Conservation (phyloP, 1,140 invertebrate species). For the Drosophila miranda region DNA sequence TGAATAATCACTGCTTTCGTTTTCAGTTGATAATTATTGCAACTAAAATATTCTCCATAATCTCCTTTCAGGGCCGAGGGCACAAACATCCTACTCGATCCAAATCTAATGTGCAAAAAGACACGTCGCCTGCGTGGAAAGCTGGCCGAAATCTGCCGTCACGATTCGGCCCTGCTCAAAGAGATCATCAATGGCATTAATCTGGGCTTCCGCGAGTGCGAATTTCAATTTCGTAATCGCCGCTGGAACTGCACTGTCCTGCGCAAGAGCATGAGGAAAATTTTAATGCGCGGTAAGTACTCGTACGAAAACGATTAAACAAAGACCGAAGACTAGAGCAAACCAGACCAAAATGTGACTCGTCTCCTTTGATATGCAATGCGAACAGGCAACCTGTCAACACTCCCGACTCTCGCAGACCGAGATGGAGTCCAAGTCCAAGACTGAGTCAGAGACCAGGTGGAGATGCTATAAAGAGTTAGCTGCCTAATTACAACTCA, state of each 20-base stretch:
- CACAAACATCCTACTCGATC: conserved; percentile 93
- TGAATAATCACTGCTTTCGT: neutral
- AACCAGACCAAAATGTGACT: conserved; percentile 14
- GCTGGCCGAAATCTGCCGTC: conserved; percentile 89
- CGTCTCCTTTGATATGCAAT: conserved; percentile 49
- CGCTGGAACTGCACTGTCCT: conserved; percentile 93
- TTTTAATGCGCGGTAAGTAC: conserved; percentile 89
- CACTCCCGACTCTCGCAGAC: conserved; percentile 25
- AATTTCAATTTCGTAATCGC: conserved; percentile 91
- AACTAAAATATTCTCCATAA: neutral
- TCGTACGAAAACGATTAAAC: neutral
- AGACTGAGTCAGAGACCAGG: conserved; percentile 22
- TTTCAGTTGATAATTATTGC: too few species aligned
- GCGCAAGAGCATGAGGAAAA: conserved; percentile 90
- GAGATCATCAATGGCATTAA: conserved; percentile 90
- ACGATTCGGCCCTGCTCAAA: conserved; percentile 87
- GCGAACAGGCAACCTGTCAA: conserved; percentile 49
- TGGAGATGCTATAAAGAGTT: conserved; percentile 27
- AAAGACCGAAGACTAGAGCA: conserved; percentile 13
- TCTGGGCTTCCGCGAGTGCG: conserved; percentile 91
- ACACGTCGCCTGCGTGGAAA: conserved; percentile 88
- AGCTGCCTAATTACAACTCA: conserved; percentile 74
- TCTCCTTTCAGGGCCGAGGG: conserved; percentile 86
- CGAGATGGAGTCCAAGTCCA: conserved; percentile 14
- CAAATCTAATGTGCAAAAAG: conserved; percentile 92